A percentile compares a stretch with the other conserved stretches of the same genome.
Evolutionary conservation across 1,140 invertebrate genomes (phyloP).

Genomic region (Drosophila lowei): DNA sequence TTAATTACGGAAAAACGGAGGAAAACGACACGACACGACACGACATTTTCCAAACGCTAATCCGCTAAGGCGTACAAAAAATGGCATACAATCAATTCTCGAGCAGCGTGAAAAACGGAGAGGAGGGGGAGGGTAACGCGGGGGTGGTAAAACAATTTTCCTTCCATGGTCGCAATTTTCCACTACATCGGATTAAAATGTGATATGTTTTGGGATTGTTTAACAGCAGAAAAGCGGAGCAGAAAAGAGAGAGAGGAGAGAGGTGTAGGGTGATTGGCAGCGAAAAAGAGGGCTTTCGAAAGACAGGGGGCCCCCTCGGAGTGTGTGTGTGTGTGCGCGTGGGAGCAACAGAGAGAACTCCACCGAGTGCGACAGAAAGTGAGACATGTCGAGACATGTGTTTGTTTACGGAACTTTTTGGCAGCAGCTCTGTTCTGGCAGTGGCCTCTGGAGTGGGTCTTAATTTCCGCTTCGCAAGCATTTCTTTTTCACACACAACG

Average conservation of each 20-base stretch:
- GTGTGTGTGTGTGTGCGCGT: too few relatives aligned
- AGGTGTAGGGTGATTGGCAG: constrained; percentile 1
- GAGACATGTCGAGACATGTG: constrained; percentile 68
- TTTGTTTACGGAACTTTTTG: constrained; percentile 75
- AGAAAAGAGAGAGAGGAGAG: not conserved
- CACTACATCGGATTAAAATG: constrained; percentile 82
- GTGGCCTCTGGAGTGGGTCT: constrained; percentile 68
- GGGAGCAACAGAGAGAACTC: too few relatives aligned
- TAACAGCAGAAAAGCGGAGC: constrained; percentile 51
- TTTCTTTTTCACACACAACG: constrained; percentile 56
- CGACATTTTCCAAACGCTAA: constrained; percentile 56
- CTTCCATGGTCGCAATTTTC: constrained; percentile 68
- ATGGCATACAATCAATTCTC: constrained; percentile 70
- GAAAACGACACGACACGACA: constrained; percentile 21
- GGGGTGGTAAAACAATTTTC: constrained; percentile 54
- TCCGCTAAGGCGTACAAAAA: constrained; percentile 57
- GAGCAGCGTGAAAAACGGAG: constrained; percentile 7
- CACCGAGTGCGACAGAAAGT: too few relatives aligned
- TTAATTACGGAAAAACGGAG: too few relatives aligned
- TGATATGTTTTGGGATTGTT: constrained; percentile 80
- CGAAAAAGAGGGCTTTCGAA: not conserved
- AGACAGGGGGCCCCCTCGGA: not conserved
- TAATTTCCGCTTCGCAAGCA: constrained; percentile 80
- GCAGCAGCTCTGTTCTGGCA: constrained; percentile 69
- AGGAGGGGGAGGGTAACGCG: too few relatives aligned